These are phyloP conservation scores for Pomacea maculata DNA, from an alignment of 1,140 invertebrate genomes.

Conservation along the genomic window DNA sequence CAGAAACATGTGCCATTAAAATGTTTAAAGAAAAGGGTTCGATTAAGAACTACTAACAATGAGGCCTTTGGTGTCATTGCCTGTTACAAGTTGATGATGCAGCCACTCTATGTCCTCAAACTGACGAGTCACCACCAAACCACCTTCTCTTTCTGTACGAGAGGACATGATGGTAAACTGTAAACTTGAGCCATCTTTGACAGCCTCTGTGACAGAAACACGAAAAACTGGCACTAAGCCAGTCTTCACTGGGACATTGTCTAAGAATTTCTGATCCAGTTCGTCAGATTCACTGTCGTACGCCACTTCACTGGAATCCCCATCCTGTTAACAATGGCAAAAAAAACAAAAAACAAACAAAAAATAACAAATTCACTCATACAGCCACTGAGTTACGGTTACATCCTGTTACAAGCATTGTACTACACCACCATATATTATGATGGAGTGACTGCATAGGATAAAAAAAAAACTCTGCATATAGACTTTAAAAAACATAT, in stretches of 20 bases:
- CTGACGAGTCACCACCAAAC: constrained; percentile 52
- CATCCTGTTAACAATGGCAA: constrained; percentile 2
- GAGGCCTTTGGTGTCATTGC: constrained; percentile 61
- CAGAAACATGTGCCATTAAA: not conserved
- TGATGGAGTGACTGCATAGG: too few relatives aligned
- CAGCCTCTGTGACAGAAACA: constrained; percentile 60
- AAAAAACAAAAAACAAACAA: not conserved
- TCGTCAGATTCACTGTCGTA: constrained; percentile 15
- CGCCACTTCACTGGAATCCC: not conserved
- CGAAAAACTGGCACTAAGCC: constrained; percentile 49
- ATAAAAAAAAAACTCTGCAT: too few relatives aligned
- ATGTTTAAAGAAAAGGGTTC: not conserved
- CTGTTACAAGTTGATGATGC: constrained; percentile 64
- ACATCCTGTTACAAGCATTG: too few relatives aligned
- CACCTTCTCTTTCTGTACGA: constrained; percentile 30
- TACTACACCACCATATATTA: too few relatives aligned
- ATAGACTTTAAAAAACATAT: too few relatives aligned
- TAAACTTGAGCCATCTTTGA: constrained; percentile 65
- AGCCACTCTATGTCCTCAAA: constrained; percentile 69
- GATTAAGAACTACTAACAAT: constrained; percentile 56
- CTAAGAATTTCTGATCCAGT: not conserved
- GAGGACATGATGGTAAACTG: constrained; percentile 61
- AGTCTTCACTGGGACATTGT: not conserved
- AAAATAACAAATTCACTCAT: not conserved
- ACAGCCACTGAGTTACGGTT: too few relatives aligned